phyloP scores from a whole-genome alignment of 2,797 vertebrate species.

The Balearica regulorum region DNA sequence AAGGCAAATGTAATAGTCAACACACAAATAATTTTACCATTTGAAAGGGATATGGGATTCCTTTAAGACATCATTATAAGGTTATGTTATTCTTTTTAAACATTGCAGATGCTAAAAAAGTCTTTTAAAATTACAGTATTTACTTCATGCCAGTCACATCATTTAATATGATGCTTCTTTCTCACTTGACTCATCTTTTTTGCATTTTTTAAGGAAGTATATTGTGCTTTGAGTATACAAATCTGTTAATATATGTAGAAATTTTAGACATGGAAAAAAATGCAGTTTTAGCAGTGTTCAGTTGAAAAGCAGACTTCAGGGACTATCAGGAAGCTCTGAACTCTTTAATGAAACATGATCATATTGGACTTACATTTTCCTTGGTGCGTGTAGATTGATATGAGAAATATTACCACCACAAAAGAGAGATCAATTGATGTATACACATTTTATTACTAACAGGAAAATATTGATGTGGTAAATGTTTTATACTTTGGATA shows the following conservation, averaged over 20 bases:
- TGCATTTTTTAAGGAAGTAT: background rate
- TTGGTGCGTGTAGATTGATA: background rate
- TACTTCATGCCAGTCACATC: background rate
- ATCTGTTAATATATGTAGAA: background rate
- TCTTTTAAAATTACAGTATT: background rate
- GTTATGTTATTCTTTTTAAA: background rate
- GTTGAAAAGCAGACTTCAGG: background rate
- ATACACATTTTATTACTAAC: background rate
- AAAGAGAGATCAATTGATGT: background rate
- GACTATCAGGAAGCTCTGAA: background rate
- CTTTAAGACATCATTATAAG: background rate
- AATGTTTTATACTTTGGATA: background rate
- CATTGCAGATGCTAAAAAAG: background rate
- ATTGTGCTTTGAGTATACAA: background rate
- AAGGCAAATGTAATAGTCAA: background rate
- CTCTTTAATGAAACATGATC: background rate
- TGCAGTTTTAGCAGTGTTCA: background rate
- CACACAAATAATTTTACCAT: background rate
- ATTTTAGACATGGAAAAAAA: background rate
- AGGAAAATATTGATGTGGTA: background rate
- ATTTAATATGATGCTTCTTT: background rate
- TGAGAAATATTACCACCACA: background rate
- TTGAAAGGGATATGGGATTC: background rate
- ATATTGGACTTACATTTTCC: background rate
- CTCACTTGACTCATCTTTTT: background rate